Conservation (phyloP, 2,797 vertebrate genomes). For the Amazona finschi region DNA sequence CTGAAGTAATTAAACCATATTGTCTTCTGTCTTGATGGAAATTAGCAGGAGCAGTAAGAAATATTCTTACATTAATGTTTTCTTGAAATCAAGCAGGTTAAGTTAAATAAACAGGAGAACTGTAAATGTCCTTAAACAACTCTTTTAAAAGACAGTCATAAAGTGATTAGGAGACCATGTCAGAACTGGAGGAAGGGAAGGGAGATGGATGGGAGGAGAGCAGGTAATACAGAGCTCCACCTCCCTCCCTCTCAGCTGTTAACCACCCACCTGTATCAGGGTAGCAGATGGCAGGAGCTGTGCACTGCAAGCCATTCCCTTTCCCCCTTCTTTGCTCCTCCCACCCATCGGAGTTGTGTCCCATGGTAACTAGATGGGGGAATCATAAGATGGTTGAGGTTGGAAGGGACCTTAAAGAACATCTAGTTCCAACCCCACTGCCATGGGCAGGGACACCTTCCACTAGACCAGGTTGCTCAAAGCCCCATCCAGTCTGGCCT, state of each 20-base stretch:
- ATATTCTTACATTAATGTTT: neutral
- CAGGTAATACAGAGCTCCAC: neutral
- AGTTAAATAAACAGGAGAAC: neutral
- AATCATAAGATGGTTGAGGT: neutral
- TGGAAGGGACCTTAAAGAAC: neutral
- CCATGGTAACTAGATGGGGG: accelerated
- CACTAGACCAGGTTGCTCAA: neutral
- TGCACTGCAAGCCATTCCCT: neutral
- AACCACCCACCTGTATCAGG: neutral
- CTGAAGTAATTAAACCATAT: neutral
- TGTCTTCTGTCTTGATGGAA: neutral
- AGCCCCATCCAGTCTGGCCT: neutral
- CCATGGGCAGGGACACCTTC: neutral
- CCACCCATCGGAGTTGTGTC: neutral
- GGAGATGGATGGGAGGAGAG: neutral
- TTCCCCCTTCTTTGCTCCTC: neutral
- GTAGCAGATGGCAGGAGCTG: neutral
- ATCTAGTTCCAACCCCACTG: neutral
- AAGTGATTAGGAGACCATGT: neutral
- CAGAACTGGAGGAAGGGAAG: neutral
- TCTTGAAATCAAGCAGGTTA: neutral
- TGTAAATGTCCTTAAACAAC: neutral
- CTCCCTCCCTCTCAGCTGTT: neutral
- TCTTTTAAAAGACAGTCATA: neutral
- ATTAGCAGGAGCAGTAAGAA: neutral